Percentiles rank a stretch among this genome's conserved stretches.
phyloP scores from a whole-genome alignment of 2,113 vertebrate genomes.

The Mola mola region DNA sequence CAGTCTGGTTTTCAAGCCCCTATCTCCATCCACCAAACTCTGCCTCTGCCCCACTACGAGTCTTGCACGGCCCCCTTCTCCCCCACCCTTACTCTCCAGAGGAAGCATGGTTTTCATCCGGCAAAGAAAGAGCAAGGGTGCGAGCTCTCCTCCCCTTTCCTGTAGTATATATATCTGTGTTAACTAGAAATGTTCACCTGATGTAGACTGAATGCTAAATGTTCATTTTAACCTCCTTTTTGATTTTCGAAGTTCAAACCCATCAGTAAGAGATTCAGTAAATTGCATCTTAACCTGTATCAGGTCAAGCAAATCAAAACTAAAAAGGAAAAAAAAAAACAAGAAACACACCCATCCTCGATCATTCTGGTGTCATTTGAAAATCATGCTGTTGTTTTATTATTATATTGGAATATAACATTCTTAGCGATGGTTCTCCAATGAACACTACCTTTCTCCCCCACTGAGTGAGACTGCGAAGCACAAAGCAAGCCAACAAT shows the following conservation, averaged over 20 bases:
- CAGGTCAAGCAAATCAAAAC: slow-evolving; percentile 80
- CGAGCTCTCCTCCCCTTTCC: slow-evolving; percentile 35
- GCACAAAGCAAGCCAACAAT: slow-evolving; percentile 73
- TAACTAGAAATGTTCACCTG: slow-evolving; percentile 60
- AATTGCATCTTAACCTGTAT: slow-evolving; percentile 84
- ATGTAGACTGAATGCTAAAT: slow-evolving; percentile 72
- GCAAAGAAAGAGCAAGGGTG: slow-evolving; percentile 78
- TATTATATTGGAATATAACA: slow-evolving; percentile 70
- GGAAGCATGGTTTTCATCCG: slow-evolving; percentile 79
- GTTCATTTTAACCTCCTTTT: slow-evolving; percentile 69
- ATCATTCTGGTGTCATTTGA: slow-evolving; percentile 76
- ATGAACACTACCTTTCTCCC: slow-evolving; percentile 71
- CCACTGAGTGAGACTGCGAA: slow-evolving; percentile 62
- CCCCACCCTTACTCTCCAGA: slow-evolving; percentile 49
- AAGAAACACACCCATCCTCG: slow-evolving; percentile 61
- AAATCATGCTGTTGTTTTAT: slow-evolving; percentile 75
- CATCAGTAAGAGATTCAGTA: slow-evolving; percentile 64
- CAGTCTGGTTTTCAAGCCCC: slow-evolving; percentile 73
- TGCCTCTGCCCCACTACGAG: slow-evolving; percentile 49
- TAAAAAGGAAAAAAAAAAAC: slow-evolving; percentile 7
- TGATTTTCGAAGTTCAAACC: slow-evolving; percentile 63
- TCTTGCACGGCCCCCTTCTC: slow-evolving; percentile 61
- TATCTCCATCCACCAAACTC: slow-evolving; percentile 60
- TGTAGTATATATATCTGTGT: slow-evolving; percentile 61
- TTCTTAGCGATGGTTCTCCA: slow-evolving; percentile 70